Conservation (phyloP, 2,797 vertebrate species). For the Muscicapa comitata region DNA sequence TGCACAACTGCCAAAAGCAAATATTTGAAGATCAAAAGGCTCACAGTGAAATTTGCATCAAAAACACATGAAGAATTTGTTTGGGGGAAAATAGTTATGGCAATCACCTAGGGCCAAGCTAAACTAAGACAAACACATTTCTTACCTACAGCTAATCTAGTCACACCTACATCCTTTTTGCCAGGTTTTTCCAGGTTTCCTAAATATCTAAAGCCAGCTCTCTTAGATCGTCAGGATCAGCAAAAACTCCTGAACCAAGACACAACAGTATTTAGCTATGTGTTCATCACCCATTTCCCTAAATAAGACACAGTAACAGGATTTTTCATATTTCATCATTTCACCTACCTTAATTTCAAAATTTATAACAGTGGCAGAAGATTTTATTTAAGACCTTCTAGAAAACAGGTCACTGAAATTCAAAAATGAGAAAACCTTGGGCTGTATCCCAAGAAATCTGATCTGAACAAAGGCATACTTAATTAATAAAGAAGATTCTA, state of each 20-base stretch:
- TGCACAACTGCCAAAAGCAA: neutral
- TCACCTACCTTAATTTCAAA: neutral
- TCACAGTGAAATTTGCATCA: neutral
- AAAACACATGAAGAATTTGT: neutral
- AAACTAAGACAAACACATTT: neutral
- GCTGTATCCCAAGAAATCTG: slow-evolving; percentile 60
- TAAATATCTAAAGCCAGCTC: neutral
- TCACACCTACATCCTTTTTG: neutral
- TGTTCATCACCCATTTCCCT: neutral
- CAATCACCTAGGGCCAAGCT: neutral
- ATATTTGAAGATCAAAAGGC: neutral
- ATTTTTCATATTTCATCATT: neutral
- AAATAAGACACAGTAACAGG: neutral
- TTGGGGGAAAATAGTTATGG: neutral
- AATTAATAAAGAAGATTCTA: neutral
- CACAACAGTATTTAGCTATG: neutral
- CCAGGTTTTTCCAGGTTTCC: neutral
- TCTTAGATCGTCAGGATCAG: neutral
- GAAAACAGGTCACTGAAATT: neutral
- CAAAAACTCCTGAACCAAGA: neutral
- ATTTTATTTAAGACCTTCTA: neutral
- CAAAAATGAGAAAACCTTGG: neutral
- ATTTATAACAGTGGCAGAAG: neutral
- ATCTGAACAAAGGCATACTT: neutral
- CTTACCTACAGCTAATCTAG: neutral